phyloP scores from a whole-genome alignment of 2,888 invertebrate species.

The Epirrita christyi region DNA sequence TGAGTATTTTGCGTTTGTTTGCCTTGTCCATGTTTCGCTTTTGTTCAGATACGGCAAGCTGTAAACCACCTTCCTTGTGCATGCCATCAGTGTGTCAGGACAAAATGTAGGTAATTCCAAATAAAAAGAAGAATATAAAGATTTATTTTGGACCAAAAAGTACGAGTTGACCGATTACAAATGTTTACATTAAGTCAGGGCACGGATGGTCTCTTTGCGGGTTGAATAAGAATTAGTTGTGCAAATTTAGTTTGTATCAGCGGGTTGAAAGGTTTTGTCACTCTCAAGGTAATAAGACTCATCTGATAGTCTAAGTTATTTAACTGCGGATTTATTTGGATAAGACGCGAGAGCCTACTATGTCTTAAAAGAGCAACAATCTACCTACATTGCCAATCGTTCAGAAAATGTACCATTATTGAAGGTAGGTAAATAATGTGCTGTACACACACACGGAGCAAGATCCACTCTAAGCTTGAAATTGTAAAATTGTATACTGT shows the following conservation, averaged over 20 bases:
- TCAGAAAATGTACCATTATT: too few species aligned
- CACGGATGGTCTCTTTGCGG: slow-evolving; percentile 47
- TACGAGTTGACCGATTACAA: slow-evolving; percentile 55
- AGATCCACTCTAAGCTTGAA: too few species aligned
- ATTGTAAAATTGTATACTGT: too few species aligned
- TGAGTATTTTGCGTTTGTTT: too few species aligned
- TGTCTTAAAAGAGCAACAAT: too few species aligned
- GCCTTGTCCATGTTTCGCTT: too few species aligned
- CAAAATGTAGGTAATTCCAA: slow-evolving; percentile 39
- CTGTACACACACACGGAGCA: too few species aligned
- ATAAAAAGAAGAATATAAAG: slow-evolving; percentile 50
- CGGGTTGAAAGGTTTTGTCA: slow-evolving; percentile 10
- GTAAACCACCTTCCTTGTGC: slow-evolving; percentile 14
- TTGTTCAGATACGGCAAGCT: not conserved
- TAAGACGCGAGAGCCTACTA: too few species aligned
- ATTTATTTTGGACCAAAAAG: slow-evolving; percentile 51
- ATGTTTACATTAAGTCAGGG: slow-evolving; percentile 45
- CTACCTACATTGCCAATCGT: too few species aligned
- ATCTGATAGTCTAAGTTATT: too few species aligned
- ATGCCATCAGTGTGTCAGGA: slow-evolving; percentile 37
- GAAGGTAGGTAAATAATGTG: too few species aligned
- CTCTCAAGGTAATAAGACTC: not conserved
- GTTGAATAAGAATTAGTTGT: slow-evolving; percentile 55
- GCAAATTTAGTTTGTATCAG: slow-evolving; percentile 33
- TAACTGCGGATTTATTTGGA: too few species aligned